Base-by-base conservation (phyloP, 2,113 vertebrate genomes). In the Peromyscus californicus region DNA sequence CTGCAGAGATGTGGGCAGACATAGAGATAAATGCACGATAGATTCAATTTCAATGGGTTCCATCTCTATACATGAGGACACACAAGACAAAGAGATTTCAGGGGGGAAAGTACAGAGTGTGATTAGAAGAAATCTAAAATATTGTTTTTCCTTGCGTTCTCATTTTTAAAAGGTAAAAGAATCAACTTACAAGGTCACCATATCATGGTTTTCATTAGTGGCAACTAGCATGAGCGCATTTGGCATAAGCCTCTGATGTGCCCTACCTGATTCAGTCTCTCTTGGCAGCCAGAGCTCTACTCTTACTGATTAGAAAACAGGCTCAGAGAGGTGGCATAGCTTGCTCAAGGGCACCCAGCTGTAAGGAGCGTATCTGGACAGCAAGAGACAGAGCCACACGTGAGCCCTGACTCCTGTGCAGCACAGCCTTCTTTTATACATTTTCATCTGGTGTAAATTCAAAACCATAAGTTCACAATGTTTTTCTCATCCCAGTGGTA, bases 391-490 rank as follows among this genome's bases (percentile, higher is more conserved):
- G 29, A 92, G 80, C 63, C 33, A 19, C 51, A 63, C 2, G 4
- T 45, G 24, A 89, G 63, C 26, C 75, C 63, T 69, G 7, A 24
- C 80, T 75, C 54, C 48, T 63, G 4, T n/a, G 39, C 36, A 61
- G 54, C 11, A 42, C 21, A 89, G 51, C 29, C 3, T 95, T 39
- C 59, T 70, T 75, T 83, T 54, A 42, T 51, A 29, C 36, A 80
- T 78, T 59, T 93, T 16, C 33, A 82, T 26, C 36, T 82, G 59
- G 29, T 51, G 29, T 51, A 17, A 86, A 10, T 67, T 48, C 83
- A 67, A 21, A 92, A 83, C 51, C 48, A 39, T 93, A 84, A 79
- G 90, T 65, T 89, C 69, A 61, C 88, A 88, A 95, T 92, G 19
- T 84, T 90, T 82, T 79, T 76, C 80, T 89, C 75, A 59, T 82